Evolutionary conservation across 2,113 vertebrate species (phyloP), one percentile per base, ranked within the genome.

Genomic region (Ramphastos sulfuratus): DNA sequence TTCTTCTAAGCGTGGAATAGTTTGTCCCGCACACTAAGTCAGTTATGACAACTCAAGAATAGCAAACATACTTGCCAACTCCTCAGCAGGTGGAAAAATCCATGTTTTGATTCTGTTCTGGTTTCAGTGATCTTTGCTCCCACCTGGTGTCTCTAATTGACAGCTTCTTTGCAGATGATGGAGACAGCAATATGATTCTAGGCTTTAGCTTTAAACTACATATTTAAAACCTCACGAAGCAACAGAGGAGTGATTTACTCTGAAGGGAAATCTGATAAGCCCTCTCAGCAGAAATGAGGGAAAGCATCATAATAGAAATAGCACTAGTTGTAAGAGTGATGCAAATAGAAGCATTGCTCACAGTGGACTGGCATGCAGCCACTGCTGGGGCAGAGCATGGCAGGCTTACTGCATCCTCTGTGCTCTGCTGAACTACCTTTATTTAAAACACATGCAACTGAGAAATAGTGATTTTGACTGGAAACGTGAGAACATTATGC

Each of bases 61-160:
- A 80, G 35, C 35, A 88, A 79, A 90, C 35, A 82, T 31, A 8
- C 17, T 85, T 7, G 1, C 31, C 71, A 77, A 11, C 54, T 85
- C 52, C 67, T 82, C 24, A 28, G 56, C 82, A 95, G 91, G 73
- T 37, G 94, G 67, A 91, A 93, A 64, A 91, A 54, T 39, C 35
- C 71, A 56, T 46, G 48, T 44, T 87, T 87, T 52, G 52, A 87
- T 89, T 85, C 56, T 42, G 37, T 73, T 92, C 66, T 70, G 55
- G 39, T 92, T 89, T 94, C 81, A 85, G 77, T 87, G 81, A 87
- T 94, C 91, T 94, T 92, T 91, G 71, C 78, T 95, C 84, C 81
- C 74, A 85, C 84, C 67, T 77, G 87, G 37, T 77, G 81, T 85
- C 74, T 79, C 63, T 95, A 94, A 94, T 89, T 89, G 89, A 89